A percentile compares a stretch with the other conserved stretches of the same genome.
Evolutionary conservation across 2,888 invertebrate species (phyloP).

Genomic region (Flexamia atlantica): DNA sequence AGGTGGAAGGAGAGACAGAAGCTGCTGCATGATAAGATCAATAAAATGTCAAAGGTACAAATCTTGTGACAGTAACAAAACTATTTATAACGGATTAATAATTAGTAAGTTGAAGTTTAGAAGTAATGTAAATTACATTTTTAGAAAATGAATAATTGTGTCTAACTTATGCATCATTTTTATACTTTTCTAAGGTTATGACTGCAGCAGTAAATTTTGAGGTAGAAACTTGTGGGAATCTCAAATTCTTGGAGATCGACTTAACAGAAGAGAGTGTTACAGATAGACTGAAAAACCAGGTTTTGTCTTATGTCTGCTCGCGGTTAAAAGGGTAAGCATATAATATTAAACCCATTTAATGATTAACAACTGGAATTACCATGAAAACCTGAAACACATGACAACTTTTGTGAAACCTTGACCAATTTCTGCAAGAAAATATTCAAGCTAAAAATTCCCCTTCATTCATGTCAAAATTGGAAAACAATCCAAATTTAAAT

Average conservation of each 20-base stretch:
- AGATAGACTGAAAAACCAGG: background rate
- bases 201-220: background rate
- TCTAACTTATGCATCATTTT: background rate
- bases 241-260: background rate
- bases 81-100: no score
- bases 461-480: no score
- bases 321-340: slow-evolving; percentile 4
- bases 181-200: background rate
- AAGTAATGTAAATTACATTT: no score
- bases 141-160: no score
- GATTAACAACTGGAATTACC: no score
- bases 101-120: no score
- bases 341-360: no score
- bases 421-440: no score
- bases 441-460: no score
- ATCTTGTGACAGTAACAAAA: background rate
- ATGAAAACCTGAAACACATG: no score
- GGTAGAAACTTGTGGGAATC: slow-evolving; percentile 27
- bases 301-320: background rate
- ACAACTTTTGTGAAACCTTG: no score
- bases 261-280: background rate
- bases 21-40: background rate
- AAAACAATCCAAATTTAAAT: no score
- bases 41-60: background rate
- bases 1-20: slow-evolving; percentile 13